Percentiles rank a stretch among this genome's conserved stretches.
Evolutionary conservation across 2,113 vertebrate genomes (phyloP).

Genomic region (Brienomyrus longianalis): DNA sequence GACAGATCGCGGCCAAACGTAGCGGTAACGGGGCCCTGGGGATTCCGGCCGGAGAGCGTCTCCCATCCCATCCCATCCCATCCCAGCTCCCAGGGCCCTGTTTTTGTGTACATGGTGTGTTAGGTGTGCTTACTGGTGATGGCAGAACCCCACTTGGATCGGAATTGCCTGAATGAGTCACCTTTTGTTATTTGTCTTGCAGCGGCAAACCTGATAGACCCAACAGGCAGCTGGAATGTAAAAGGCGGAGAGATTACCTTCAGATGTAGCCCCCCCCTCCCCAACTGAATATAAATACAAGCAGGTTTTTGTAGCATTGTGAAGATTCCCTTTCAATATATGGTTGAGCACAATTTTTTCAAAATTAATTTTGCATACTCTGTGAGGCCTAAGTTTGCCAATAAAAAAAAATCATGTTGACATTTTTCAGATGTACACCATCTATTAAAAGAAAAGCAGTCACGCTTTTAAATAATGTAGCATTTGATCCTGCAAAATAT

Average conservation of each 20-base stretch:
- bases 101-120: neutral
- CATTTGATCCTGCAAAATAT: slow-evolving; percentile 10
- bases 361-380: neutral
- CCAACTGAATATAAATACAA: neutral
- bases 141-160: neutral
- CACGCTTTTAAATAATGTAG: neutral
- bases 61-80: neutral
- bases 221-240: neutral
- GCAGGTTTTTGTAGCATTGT: neutral
- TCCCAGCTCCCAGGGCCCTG: slow-evolving; percentile 44
- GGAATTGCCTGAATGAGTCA: neutral
- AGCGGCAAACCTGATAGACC: neutral
- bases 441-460: neutral
- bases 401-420: neutral
- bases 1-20: slow-evolving; percentile 63
- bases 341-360: neutral
- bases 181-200: neutral
- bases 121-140: neutral
- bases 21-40: slow-evolving; percentile 68
- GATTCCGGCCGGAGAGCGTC: slow-evolving; percentile 56
- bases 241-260: neutral
- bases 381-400: neutral
- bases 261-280: neutral
- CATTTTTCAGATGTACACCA: slow-evolving; percentile 2
- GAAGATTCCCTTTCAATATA: neutral